A percentile compares a stretch with the other conserved stretches of the same genome.
Evolutionary conservation across 2,113 vertebrate species (phyloP).

Genomic region (Phyllostomus discolor): DNA sequence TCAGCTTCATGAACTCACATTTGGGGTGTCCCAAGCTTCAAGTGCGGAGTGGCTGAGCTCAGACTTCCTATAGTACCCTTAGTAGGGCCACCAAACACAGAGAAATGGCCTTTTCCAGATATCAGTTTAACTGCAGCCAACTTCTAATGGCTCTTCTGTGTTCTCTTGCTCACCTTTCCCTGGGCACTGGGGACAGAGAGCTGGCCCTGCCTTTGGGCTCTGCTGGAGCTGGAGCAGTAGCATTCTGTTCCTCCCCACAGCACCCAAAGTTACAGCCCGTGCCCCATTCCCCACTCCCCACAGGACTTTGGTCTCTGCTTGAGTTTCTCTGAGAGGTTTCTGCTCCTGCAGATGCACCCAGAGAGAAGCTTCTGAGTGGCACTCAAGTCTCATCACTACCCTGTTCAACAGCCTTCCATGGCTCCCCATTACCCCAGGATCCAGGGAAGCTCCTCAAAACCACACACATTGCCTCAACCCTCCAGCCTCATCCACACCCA

Average conservation of each 20-base stretch:
- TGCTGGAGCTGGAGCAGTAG: neutral
- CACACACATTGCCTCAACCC: neutral
- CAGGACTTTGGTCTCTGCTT: neutral
- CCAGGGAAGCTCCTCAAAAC: neutral
- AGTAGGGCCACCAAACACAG: neutral
- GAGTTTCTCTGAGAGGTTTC: neutral
- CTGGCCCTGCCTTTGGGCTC: neutral
- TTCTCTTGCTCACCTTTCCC: neutral
- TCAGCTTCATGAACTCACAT: neutral
- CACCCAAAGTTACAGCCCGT: neutral
- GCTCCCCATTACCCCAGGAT: neutral
- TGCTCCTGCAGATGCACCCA: neutral
- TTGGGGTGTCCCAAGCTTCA: neutral
- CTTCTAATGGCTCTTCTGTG: neutral
- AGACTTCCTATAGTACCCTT: neutral
- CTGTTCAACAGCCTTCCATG: neutral
- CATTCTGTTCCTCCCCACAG: neutral
- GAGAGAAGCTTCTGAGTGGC: neutral
- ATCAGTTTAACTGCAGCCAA: neutral
- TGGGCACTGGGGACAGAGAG: neutral
- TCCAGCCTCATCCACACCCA: neutral
- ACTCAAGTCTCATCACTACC: neutral
- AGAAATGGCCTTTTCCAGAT: neutral
- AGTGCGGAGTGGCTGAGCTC: neutral
- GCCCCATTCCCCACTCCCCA: neutral